Percentiles rank a stretch among this genome's conserved stretches.
phyloP scores from a whole-genome alignment of 2,113 vertebrate genomes.

The Amazona guildingii region DNA sequence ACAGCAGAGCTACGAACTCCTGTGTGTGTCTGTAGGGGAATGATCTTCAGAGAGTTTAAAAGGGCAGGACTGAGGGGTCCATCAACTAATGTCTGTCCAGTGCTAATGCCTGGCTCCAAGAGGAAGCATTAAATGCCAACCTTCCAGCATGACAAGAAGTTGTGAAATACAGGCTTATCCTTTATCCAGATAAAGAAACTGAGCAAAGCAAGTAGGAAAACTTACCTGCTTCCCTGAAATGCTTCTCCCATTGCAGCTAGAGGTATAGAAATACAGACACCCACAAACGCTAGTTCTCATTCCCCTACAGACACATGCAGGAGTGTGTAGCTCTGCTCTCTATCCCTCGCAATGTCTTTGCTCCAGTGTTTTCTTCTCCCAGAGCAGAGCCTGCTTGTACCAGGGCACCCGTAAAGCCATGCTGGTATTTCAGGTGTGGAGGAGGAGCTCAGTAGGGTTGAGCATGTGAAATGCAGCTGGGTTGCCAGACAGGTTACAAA shows the following conservation, averaged over 20 bases:
- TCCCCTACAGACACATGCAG: background rate
- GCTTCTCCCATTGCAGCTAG: background rate
- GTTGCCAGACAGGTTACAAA: conserved; percentile 60
- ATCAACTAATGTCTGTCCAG: background rate
- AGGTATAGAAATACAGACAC: background rate
- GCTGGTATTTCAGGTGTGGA: background rate
- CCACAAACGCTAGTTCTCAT: background rate
- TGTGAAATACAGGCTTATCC: background rate
- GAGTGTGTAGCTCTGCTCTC: background rate
- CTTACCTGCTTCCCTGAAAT: background rate
- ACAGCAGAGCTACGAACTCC: background rate
- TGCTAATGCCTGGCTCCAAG: background rate
- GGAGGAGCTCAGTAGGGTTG: background rate
- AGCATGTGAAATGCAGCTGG: background rate
- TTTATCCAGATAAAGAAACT: background rate
- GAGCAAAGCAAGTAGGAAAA: background rate
- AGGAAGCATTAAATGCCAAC: background rate
- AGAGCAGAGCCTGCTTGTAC: background rate
- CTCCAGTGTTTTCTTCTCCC: background rate
- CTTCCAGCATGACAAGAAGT: background rate
- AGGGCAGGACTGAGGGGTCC: background rate
- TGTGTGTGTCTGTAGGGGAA: background rate
- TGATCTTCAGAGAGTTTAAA: background rate
- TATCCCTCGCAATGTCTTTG: background rate
- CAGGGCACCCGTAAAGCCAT: background rate